These are phyloP conservation scores for Bathynomus jamesi DNA, from an alignment of 1,140 invertebrate genomes.

Conservation along the genomic window DNA sequence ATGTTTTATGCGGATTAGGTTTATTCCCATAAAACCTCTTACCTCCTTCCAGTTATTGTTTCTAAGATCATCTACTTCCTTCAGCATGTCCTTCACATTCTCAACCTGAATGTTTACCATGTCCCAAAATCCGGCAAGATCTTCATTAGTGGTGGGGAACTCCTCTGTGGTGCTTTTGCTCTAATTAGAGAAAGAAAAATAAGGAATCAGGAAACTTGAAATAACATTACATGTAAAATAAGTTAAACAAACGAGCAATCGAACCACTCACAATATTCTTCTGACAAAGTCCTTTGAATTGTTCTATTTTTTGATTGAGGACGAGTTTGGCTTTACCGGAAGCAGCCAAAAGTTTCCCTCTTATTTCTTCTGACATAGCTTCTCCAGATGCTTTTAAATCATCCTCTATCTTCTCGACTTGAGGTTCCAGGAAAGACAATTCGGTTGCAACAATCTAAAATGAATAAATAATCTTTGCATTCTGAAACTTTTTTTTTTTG, in stretches of 20 bases:
- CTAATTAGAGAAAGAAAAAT: constrained; percentile 20
- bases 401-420: constrained; percentile 60
- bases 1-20: too few relatives aligned
- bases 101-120: constrained; percentile 87
- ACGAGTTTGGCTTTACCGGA: constrained; percentile 83
- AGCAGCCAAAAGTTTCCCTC: constrained; percentile 74
- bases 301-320: constrained; percentile 85
- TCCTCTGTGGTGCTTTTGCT: too few relatives aligned
- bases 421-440: constrained; percentile 56
- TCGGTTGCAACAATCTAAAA: constrained; percentile 63
- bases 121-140: constrained; percentile 93
- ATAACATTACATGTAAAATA: background rate
- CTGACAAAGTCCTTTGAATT: constrained; percentile 78
- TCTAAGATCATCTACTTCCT: constrained; percentile 61
- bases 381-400: constrained; percentile 52
- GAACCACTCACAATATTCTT: constrained; percentile 63
- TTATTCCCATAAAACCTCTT: too few relatives aligned
- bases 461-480: too few relatives aligned
- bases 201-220: constrained; percentile 3
- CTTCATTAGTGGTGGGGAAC: constrained; percentile 77
- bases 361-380: constrained; percentile 61
- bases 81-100: constrained; percentile 68
- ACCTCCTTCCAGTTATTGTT: constrained; percentile 60
- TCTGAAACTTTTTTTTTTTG: too few relatives aligned
- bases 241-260: constrained; percentile 5